Percentiles rank a stretch among this genome's conserved stretches.
These are phyloP conservation scores for Cyrtonyx montezumae DNA, from an alignment of 2,113 vertebrate genomes.

Conservation along the genomic window DNA sequence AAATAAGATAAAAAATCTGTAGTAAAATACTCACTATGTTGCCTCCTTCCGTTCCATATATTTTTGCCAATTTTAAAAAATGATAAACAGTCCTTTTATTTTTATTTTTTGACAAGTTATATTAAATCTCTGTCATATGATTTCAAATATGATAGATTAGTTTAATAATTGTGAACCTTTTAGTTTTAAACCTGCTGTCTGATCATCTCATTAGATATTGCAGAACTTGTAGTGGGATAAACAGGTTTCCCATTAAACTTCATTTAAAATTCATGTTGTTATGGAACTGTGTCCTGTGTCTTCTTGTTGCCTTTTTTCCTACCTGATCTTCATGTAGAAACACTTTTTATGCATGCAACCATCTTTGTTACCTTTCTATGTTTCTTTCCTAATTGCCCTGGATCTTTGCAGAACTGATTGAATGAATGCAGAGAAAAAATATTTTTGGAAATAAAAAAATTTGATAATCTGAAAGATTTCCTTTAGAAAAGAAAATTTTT, in stretches of 20 bases:
- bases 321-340: neutral
- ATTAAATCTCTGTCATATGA: neutral
- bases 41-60: neutral
- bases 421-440: neutral
- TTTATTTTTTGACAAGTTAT: neutral
- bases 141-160: neutral
- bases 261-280: neutral
- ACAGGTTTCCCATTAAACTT: neutral
- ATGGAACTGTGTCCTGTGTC: neutral
- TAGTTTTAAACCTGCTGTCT: neutral
- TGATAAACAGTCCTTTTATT: neutral
- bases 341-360: neutral
- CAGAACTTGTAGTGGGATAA: neutral
- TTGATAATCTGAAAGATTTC: neutral
- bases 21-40: neutral
- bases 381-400: neutral
- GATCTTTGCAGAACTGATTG: neutral
- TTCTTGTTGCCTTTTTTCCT: neutral
- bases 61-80: neutral
- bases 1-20: neutral
- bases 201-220: neutral
- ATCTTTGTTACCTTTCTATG: neutral
- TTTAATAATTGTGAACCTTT: neutral
- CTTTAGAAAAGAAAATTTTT: neutral
- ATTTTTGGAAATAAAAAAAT: neutral